Percentiles rank a stretch among this genome's conserved stretches.
Conservation (phyloP, 2,797 vertebrate species). For the Delichon dasypus region DNA sequence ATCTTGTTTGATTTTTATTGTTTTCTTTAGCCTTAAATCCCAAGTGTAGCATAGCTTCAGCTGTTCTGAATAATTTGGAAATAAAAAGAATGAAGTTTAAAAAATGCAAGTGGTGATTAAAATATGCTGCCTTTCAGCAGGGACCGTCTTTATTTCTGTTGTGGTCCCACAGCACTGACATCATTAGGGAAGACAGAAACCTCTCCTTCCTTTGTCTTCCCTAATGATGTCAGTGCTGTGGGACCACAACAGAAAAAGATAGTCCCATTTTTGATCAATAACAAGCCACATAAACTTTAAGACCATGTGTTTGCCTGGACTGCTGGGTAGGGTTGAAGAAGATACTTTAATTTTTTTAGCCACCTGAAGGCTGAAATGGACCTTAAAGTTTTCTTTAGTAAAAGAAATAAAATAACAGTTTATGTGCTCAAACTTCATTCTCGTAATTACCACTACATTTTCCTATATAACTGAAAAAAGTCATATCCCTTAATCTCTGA, state of each 20-base stretch:
- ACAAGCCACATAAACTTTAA: background rate
- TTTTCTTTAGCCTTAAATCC: background rate
- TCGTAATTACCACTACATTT: background rate
- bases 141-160: background rate
- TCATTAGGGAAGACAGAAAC: background rate
- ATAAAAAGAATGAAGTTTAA: background rate
- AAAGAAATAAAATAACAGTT: background rate
- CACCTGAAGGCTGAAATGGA: background rate
- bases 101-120: background rate
- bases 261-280: background rate
- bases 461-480: background rate
- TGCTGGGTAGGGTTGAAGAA: background rate
- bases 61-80: background rate
- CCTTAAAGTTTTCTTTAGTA: background rate
- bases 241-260: background rate
- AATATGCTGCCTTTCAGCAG: background rate
- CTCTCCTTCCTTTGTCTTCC: background rate
- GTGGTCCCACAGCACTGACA: background rate
- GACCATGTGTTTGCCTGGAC: background rate
- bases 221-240: background rate
- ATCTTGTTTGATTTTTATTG: background rate
- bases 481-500: background rate
- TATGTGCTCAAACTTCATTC: background rate
- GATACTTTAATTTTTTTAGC: background rate
- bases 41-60: background rate